A percentile compares a stretch with the other conserved stretches of the same genome.
Evolutionary conservation across 2,113 vertebrate species (phyloP).

Genomic region (Anhinga anhinga): DNA sequence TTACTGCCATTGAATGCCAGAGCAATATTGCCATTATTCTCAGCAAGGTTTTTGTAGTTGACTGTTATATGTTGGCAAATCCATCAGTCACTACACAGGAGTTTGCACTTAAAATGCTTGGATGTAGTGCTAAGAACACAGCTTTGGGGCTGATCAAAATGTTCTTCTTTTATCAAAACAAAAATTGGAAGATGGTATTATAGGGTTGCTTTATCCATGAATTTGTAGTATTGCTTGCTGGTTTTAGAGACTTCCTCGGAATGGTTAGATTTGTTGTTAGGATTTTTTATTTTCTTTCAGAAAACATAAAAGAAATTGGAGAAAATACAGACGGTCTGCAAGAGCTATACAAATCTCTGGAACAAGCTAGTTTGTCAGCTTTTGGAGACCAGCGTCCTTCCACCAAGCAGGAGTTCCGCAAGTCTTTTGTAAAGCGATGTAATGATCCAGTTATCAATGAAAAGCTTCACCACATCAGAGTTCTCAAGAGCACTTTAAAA

Average conservation of each 20-base stretch:
- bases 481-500: slow-evolving; percentile 91
- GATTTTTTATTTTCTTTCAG: slow-evolving; percentile 55
- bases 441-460: slow-evolving; percentile 89
- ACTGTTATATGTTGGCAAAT: background rate
- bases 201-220: background rate
- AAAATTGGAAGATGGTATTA: background rate
- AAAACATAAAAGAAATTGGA: slow-evolving; percentile 60
- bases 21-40: background rate
- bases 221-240: background rate
- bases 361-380: slow-evolving; percentile 82
- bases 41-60: background rate
- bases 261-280: background rate
- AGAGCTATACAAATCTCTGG: slow-evolving; percentile 81
- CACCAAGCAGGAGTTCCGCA: slow-evolving; percentile 86
- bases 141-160: background rate
- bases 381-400: slow-evolving; percentile 85
- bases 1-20: background rate
- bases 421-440: slow-evolving; percentile 82
- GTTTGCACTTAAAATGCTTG: background rate
- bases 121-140: background rate
- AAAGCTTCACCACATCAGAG: slow-evolving; percentile 87
- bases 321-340: slow-evolving; percentile 78
- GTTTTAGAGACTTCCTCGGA: background rate
- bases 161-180: background rate
- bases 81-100: background rate